Evolutionary conservation across 53 echinoderm and acorn worm species (phyloP).

Genomic region (Actinopyga echinites): DNA sequence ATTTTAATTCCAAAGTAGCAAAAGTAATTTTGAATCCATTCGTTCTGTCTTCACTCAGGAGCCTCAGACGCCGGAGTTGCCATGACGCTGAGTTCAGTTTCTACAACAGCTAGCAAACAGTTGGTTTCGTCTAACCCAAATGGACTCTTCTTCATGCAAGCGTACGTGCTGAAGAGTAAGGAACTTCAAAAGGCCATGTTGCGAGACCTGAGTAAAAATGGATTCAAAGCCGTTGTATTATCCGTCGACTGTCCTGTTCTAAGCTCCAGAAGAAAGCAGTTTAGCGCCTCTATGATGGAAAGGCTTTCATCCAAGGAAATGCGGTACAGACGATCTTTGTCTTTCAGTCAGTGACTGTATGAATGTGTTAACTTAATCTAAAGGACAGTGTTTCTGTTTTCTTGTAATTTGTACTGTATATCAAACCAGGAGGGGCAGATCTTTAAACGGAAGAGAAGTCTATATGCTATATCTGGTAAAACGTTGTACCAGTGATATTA

Average conservation of each 20-base stretch:
- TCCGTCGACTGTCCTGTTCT: background rate
- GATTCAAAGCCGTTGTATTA: constrained; percentile 9
- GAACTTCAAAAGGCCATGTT: background rate
- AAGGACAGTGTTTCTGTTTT: no score
- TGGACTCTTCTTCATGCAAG: constrained; percentile 26
- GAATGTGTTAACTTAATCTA: no score
- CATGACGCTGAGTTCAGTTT: constrained; percentile 6
- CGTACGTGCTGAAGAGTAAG: background rate
- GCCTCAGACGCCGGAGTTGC: background rate
- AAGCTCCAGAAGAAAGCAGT: constrained; percentile 6
- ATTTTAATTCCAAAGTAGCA: no score
- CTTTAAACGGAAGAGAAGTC: no score
- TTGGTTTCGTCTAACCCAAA: background rate
- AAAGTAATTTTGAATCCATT: no score
- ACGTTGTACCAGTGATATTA: no score
- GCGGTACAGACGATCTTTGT: no score
- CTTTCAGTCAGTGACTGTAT: no score
- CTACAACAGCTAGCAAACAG: background rate
- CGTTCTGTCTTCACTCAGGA: background rate
- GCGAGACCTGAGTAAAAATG: background rate
- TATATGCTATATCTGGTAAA: no score
- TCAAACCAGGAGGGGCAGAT: no score
- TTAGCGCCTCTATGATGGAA: background rate
- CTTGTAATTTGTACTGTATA: no score
- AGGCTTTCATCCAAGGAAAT: background rate